A percentile compares a stretch with the other conserved stretches of the same genome.
Evolutionary conservation across 1,140 invertebrate genomes (phyloP).

Genomic region (Spodoptera frugiperda): DNA sequence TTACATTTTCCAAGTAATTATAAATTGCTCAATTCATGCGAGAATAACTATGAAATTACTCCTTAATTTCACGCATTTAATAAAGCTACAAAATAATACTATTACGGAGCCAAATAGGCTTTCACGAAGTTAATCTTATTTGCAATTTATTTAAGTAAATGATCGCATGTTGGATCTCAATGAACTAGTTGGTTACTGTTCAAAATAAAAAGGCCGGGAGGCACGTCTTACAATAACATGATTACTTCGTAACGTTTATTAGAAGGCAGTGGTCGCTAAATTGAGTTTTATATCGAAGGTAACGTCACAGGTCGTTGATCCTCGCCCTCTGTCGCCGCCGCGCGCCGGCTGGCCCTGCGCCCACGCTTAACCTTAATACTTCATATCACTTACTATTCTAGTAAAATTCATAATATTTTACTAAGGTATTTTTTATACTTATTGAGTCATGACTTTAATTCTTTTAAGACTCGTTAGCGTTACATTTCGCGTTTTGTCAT

Average conservation of each 20-base stretch:
- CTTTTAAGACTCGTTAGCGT: constrained; percentile 11
- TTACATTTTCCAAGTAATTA: constrained; percentile 8
- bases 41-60: background rate
- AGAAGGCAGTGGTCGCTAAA: constrained; percentile 46
- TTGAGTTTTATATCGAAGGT: constrained; percentile 53
- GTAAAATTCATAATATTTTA: background rate
- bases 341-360: constrained; percentile 27
- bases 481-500: constrained; percentile 25
- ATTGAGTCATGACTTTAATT: constrained; percentile 1
- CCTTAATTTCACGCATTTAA: background rate
- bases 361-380: constrained; percentile 27
- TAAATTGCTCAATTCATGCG: constrained; percentile 6
- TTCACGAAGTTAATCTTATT: constrained; percentile 25
- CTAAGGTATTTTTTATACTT: background rate
- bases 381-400: constrained; percentile 6
- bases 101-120: constrained; percentile 2
- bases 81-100: constrained; percentile 12
- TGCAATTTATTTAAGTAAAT: constrained; percentile 27
- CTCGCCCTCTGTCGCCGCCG: constrained; percentile 40
- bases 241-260: constrained; percentile 59
- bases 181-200: constrained; percentile 23
- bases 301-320: constrained; percentile 50
- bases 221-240: constrained; percentile 55
- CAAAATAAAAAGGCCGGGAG: constrained; percentile 31
- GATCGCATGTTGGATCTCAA: constrained; percentile 43